These are phyloP conservation scores for Patella ulyssiponensis DNA, from an alignment of 2,888 invertebrate species.

Conservation along the genomic window DNA sequence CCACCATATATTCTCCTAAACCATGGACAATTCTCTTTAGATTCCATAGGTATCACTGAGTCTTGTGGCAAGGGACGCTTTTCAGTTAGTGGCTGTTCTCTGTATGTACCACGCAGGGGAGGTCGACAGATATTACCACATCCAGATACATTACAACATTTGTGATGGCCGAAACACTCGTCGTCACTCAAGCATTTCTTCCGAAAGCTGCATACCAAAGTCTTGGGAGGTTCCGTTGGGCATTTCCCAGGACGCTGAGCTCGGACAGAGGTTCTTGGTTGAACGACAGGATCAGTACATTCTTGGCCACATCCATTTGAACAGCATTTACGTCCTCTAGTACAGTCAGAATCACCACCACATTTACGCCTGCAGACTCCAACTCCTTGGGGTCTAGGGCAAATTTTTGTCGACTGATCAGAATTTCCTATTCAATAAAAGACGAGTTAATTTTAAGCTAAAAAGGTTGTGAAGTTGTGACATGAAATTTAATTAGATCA, in stretches of 20 bases:
- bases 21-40: too few relatives aligned
- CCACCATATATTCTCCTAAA: too few relatives aligned
- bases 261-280: neutral
- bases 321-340: neutral
- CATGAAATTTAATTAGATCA: too few relatives aligned
- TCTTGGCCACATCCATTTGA: neutral
- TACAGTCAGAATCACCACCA: neutral
- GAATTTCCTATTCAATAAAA: too few relatives aligned
- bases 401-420: neutral
- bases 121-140: constrained; percentile 5
- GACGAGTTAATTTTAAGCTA: too few relatives aligned
- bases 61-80: too few relatives aligned
- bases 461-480: too few relatives aligned
- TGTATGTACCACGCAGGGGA: neutral
- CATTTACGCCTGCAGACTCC: neutral
- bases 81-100: too few relatives aligned
- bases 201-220: neutral
- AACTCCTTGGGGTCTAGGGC: neutral
- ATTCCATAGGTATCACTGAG: too few relatives aligned
- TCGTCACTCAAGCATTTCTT: neutral
- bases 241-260: neutral
- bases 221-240: neutral
- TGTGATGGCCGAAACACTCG: neutral
- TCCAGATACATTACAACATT: neutral
- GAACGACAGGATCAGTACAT: neutral